Conservation (phyloP, 2,888 invertebrate genomes). For the Noctuana brunneofusca region DNA sequence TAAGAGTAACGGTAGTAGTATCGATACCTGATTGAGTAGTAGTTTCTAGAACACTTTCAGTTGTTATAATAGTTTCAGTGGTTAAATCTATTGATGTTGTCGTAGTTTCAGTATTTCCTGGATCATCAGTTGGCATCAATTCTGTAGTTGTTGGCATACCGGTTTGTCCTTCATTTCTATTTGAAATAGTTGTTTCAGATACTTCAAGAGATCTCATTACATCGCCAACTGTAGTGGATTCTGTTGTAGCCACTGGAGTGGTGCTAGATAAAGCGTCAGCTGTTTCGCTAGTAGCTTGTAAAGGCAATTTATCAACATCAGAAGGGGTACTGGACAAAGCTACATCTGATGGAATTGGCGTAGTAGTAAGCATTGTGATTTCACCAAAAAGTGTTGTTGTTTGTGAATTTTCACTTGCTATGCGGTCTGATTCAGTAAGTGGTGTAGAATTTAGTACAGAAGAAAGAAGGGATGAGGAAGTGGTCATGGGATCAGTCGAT, state of each 20-base stretch:
- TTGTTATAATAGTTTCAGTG: constrained; percentile 43
- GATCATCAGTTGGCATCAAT: constrained; percentile 43
- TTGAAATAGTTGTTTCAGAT: constrained; percentile 28
- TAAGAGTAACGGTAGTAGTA: constrained; percentile 44
- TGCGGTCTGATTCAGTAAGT: constrained; percentile 41
- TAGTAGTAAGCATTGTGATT: constrained; percentile 30
- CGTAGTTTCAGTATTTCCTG: constrained; percentile 45
- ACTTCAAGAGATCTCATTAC: constrained; percentile 27
- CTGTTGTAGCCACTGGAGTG: constrained; percentile 31
- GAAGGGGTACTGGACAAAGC: constrained; percentile 19
- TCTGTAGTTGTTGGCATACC: constrained; percentile 48
- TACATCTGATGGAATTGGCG: constrained; percentile 33
- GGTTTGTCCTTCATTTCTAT: constrained; percentile 38
- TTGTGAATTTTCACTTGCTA: constrained; percentile 35
- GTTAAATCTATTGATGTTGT: constrained; percentile 43
- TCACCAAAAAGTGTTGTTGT: constrained; percentile 34
- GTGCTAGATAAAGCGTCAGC: constrained; percentile 40
- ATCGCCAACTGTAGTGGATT: constrained; percentile 37
- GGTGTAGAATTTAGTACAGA: constrained; percentile 44
- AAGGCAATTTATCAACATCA: constrained; percentile 31
- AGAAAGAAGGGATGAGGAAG: constrained; percentile 47
- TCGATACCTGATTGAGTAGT: constrained; percentile 49
- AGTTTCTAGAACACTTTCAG: constrained; percentile 47
- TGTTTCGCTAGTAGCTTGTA: constrained; percentile 38
- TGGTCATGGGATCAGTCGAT: constrained; percentile 43